Percentiles rank a stretch among this genome's conserved stretches.
phyloP scores from a whole-genome alignment of 2,797 vertebrate genomes.

The Glyptemys insculpta region DNA sequence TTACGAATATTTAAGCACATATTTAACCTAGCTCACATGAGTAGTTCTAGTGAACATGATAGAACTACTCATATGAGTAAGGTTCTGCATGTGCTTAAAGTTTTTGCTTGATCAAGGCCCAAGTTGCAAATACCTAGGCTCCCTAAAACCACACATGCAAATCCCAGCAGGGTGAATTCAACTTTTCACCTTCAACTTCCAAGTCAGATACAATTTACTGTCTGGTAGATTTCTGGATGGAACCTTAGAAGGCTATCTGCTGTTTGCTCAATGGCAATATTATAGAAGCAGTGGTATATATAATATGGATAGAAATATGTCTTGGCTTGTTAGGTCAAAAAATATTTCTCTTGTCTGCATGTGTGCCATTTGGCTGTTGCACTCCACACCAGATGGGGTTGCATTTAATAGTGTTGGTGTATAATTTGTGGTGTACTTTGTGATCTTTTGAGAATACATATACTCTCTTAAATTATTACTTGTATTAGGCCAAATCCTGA shows the following conservation, averaged over 20 bases:
- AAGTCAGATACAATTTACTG: neutral
- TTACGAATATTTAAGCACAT: neutral
- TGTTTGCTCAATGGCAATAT: neutral
- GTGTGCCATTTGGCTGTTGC: neutral
- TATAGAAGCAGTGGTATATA: neutral
- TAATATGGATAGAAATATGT: neutral
- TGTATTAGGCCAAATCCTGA: neutral
- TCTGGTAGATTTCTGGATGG: neutral
- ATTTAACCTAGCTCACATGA: neutral
- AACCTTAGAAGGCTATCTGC: neutral
- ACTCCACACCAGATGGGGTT: neutral
- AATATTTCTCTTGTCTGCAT: neutral
- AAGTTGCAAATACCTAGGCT: neutral
- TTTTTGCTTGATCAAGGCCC: neutral
- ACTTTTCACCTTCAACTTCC: neutral
- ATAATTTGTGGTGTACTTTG: neutral
- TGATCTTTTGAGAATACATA: neutral
- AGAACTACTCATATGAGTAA: neutral
- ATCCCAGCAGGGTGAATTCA: neutral
- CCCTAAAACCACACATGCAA: slow-evolving; percentile 19
- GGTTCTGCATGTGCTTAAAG: neutral
- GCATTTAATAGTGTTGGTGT: neutral
- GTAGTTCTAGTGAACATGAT: neutral
- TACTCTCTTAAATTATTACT: neutral
- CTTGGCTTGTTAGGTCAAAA: neutral